phyloP scores from a whole-genome alignment of 2,888 invertebrate genomes.

The Apodemia mormo region DNA sequence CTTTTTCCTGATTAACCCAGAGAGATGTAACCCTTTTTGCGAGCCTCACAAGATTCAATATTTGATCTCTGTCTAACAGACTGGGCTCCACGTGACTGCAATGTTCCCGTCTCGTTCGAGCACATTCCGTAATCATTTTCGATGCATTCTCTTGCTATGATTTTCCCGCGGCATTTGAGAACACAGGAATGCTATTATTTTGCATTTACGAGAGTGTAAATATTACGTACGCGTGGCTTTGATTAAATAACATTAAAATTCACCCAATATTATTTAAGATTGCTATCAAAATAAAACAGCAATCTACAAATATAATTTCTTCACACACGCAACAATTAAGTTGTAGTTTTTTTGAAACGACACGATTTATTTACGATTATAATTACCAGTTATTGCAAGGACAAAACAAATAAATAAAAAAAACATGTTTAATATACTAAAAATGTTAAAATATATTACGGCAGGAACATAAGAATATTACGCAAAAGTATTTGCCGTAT shows the following conservation, averaged over 20 bases:
- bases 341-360: neutral
- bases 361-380: neutral
- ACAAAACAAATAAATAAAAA: neutral
- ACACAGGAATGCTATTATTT: conserved; percentile 56
- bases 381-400: neutral
- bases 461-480: neutral
- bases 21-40: conserved; percentile 54
- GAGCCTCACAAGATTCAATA: conserved; percentile 68
- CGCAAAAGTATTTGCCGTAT: no score
- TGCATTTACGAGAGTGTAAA: conserved; percentile 32
- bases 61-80: conserved; percentile 82
- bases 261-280: neutral
- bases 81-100: conserved; percentile 72
- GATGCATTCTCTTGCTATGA: conserved; percentile 79
- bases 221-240: neutral
- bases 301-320: neutral
- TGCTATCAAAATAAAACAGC: neutral
- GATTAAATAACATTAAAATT: conserved; percentile 7
- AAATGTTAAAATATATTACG: neutral
- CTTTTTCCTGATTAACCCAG: conserved; percentile 49
- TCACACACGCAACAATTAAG: neutral
- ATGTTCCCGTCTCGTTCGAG: conserved; percentile 68
- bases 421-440: neutral
- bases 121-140: conserved; percentile 80
- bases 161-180: conserved; percentile 71